Percentiles rank a stretch among this genome's conserved stretches.
Conservation (phyloP, 2,113 vertebrate species). For the Thomomys bottae region DNA sequence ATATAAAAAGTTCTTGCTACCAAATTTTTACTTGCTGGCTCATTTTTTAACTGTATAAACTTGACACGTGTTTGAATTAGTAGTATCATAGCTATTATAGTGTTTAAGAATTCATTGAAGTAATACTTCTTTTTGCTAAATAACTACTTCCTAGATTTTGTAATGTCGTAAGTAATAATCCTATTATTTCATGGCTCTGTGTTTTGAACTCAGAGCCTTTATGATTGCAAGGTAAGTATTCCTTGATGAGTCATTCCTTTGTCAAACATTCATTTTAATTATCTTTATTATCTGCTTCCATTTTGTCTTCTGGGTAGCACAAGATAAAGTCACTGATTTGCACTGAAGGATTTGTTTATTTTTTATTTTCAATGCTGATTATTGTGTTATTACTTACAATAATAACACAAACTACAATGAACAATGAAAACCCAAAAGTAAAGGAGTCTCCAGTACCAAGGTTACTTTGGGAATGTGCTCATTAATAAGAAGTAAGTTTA, state of each 20-base stretch:
- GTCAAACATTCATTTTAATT: not conserved
- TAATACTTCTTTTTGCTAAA: slow-evolving; percentile 36
- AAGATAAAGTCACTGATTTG: not conserved
- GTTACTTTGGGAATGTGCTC: not conserved
- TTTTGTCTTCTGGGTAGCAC: not conserved
- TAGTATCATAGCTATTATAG: not conserved
- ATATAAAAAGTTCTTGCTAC: not conserved
- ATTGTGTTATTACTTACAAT: not conserved
- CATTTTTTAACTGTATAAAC: not conserved
- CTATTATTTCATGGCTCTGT: too few species aligned
- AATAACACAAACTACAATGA: not conserved
- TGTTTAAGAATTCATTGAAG: not conserved
- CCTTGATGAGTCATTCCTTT: too few species aligned
- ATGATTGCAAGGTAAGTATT: too few species aligned
- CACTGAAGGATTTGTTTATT: not conserved
- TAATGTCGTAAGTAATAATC: not conserved
- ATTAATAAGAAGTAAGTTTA: not conserved
- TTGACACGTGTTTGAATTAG: slow-evolving; percentile 11
- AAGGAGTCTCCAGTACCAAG: not conserved
- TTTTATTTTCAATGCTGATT: not conserved
- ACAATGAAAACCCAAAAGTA: not conserved
- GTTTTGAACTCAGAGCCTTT: too few species aligned
- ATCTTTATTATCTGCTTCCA: slow-evolving; percentile 9
- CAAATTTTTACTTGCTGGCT: not conserved
- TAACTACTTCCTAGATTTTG: not conserved